Conservation (phyloP, 2,888 invertebrate genomes). For the Ditula angustiorana region DNA sequence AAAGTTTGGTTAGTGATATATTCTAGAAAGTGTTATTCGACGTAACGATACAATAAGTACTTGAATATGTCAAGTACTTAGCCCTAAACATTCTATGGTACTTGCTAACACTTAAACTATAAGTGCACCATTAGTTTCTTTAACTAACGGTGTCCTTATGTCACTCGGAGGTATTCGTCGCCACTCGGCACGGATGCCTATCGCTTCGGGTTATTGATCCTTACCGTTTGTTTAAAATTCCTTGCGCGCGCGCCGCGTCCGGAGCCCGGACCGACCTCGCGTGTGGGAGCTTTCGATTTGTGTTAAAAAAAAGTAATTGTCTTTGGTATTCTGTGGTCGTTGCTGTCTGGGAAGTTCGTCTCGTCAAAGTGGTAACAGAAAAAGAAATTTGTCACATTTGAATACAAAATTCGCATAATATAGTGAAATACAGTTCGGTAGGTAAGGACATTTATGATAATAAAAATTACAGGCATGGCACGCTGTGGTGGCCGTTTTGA, state of each 20-base stretch:
- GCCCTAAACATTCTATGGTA: background rate
- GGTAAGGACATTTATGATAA: too few relatives aligned
- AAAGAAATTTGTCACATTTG: too few relatives aligned
- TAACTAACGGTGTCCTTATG: slow-evolving; percentile 27
- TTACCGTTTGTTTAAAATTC: slow-evolving; percentile 61
- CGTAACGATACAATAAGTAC: background rate
- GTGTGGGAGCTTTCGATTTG: slow-evolving; percentile 38
- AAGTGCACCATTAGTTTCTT: slow-evolving; percentile 14
- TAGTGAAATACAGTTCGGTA: too few relatives aligned
- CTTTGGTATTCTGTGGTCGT: slow-evolving; percentile 21
- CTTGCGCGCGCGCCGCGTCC: slow-evolving; percentile 56
- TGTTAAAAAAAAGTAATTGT: slow-evolving; percentile 31
- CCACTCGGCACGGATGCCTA: slow-evolving; percentile 62
- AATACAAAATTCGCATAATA: too few relatives aligned
- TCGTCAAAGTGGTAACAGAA: background rate
- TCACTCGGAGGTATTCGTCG: slow-evolving; percentile 43
- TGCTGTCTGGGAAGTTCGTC: background rate
- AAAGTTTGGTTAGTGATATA: too few relatives aligned
- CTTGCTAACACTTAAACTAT: background rate
- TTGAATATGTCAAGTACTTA: background rate
- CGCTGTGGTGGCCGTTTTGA: too few relatives aligned
- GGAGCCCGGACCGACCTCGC: slow-evolving; percentile 44
- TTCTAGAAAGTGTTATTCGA: too few relatives aligned
- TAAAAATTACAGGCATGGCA: too few relatives aligned
- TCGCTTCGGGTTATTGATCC: slow-evolving; percentile 69